Evolutionary conservation across 2,888 invertebrate genomes (phyloP).

Genomic region (Tineola bisselliella): DNA sequence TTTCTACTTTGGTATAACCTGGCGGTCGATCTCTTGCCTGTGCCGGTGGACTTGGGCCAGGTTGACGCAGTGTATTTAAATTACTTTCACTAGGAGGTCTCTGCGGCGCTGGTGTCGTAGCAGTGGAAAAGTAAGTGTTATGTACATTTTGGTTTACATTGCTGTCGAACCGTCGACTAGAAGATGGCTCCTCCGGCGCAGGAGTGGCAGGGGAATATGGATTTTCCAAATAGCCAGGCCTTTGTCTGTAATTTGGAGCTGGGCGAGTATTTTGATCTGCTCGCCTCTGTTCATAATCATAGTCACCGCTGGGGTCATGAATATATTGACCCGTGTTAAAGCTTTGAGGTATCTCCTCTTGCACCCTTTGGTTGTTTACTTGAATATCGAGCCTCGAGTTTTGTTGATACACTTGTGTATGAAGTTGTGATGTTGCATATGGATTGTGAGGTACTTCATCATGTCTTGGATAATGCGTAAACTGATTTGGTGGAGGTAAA

Average conservation of each 20-base stretch:
- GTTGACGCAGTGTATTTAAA: constrained; percentile 12
- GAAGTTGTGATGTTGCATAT: constrained; percentile 35
- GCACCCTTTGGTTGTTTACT: constrained; percentile 47
- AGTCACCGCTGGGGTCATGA: constrained; percentile 57
- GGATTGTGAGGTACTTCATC: constrained; percentile 48
- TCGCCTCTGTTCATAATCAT: constrained; percentile 54
- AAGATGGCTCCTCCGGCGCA: constrained; percentile 24
- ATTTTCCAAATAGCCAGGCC: constrained; percentile 46
- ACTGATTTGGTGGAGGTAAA: constrained; percentile 54
- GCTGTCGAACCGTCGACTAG: constrained; percentile 55
- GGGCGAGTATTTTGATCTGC: constrained; percentile 31
- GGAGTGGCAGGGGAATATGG: constrained; percentile 43
- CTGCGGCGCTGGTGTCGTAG: constrained; percentile 28
- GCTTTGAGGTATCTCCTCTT: constrained; percentile 41
- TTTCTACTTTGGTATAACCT: constrained; percentile 72
- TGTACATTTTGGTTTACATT: constrained; percentile 45
- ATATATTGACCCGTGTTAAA: constrained; percentile 55
- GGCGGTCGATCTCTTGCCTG: constrained; percentile 67
- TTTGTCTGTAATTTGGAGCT: constrained; percentile 29
- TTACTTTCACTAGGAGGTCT: neutral
- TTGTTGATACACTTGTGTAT: constrained; percentile 49
- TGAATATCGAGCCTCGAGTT: constrained; percentile 48
- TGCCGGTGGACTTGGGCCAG: constrained; percentile 15
- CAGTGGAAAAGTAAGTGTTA: constrained; percentile 40
- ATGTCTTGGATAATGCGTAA: constrained; percentile 45